Evolutionary conservation across 2,113 vertebrate genomes (phyloP).

Genomic region (Lagopus muta): DNA sequence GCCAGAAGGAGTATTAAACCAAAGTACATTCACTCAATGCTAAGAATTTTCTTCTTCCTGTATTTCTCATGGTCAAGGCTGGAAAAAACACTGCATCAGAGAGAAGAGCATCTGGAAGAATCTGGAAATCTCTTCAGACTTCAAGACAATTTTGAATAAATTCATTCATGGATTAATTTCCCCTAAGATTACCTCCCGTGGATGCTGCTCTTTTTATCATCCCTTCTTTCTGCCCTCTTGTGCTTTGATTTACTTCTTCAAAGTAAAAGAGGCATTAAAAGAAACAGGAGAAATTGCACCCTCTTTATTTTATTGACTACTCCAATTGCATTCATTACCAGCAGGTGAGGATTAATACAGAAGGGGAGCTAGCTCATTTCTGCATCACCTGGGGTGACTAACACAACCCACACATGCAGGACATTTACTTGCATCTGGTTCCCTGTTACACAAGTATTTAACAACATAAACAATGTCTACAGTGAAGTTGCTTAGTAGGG

Average conservation of each 20-base stretch:
- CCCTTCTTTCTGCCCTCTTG: neutral
- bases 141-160: neutral
- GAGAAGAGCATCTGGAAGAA: neutral
- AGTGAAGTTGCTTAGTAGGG: neutral
- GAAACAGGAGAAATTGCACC: neutral
- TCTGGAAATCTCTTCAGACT: neutral
- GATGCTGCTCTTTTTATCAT: neutral
- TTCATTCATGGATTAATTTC: neutral
- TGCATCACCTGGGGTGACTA: neutral
- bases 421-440: neutral
- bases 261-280: neutral
- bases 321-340: fast-evolving
- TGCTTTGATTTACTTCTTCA: neutral
- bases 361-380: neutral
- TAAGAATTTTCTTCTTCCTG: neutral
- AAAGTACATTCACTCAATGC: neutral
- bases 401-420: neutral
- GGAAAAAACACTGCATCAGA: neutral
- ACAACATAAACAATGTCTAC: neutral
- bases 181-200: neutral
- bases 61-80: neutral
- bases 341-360: neutral
- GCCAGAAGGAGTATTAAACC: neutral
- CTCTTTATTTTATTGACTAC: neutral
- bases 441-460: neutral